Conservation (phyloP, 2,113 vertebrate species). For the Vidua chalybeata region DNA sequence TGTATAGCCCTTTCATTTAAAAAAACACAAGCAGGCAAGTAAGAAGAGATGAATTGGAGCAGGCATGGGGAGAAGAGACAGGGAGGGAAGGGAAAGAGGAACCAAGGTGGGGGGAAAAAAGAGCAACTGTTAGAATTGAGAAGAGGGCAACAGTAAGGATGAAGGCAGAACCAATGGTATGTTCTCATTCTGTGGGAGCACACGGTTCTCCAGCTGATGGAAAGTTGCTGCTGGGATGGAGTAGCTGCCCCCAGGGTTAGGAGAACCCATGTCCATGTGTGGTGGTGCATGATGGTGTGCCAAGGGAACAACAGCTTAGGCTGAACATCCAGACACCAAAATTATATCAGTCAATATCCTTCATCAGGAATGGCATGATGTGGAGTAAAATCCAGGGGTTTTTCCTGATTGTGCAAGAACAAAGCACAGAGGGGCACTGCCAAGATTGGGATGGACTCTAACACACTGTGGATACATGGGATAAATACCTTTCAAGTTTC, state of each 20-base stretch:
- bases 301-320: neutral
- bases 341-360: neutral
- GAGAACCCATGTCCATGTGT: neutral
- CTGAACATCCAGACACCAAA: neutral
- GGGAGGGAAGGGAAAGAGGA: neutral
- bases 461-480: neutral
- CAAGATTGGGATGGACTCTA: neutral
- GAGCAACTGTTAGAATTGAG: neutral
- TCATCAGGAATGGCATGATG: neutral
- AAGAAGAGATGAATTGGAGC: conserved; percentile 24
- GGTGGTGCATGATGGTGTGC: neutral
- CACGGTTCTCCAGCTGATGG: neutral
- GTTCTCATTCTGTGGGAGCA: neutral
- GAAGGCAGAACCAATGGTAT: neutral
- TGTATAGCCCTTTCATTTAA: conserved; percentile 57
- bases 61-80: conserved; percentile 16
- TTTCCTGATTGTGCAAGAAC: neutral
- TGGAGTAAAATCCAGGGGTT: neutral
- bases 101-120: neutral
- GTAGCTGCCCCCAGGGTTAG: neutral
- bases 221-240: neutral
- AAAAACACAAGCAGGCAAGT: conserved; percentile 32
- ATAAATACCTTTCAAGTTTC: neutral
- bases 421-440: neutral
- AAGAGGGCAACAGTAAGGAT: neutral